A percentile compares a stretch with the other conserved stretches of the same genome.
phyloP scores from a whole-genome alignment of 2,797 vertebrate species.

The Tragopan temminckii region DNA sequence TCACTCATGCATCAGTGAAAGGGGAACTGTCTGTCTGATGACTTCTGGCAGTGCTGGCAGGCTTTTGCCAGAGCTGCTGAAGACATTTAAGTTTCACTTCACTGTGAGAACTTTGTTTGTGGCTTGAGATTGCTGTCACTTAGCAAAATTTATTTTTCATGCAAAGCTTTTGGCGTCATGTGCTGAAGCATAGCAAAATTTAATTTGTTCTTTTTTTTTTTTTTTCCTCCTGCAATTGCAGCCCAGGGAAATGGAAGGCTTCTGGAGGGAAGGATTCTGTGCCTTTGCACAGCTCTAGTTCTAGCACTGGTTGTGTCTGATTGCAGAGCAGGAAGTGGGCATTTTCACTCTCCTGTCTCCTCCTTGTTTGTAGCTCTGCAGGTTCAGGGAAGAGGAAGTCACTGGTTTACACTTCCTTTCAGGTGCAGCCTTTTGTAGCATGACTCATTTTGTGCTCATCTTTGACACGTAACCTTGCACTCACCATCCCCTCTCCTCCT shows the following conservation, averaged over 20 bases:
- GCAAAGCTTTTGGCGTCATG: background rate
- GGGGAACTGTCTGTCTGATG: background rate
- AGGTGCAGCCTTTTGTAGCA: background rate
- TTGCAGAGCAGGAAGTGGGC: background rate
- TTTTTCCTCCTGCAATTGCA: background rate
- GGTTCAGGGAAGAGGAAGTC: background rate
- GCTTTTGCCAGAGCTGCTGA: background rate
- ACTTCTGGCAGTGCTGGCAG: background rate
- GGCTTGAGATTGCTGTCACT: background rate
- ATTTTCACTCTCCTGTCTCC: background rate
- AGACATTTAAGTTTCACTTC: slow-evolving; percentile 45
- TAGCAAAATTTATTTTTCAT: background rate
- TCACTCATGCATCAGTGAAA: background rate
- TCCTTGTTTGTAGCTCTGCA: background rate
- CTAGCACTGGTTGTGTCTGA: background rate
- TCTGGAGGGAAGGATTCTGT: background rate
- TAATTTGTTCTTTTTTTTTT: background rate
- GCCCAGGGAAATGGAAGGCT: background rate
- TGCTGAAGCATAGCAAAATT: background rate
- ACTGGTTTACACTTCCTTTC: slow-evolving; percentile 11
- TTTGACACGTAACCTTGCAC: fast-evolving
- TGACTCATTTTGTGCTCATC: background rate
- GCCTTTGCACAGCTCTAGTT: background rate
- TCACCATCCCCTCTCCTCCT: background rate
- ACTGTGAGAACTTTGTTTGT: background rate